Evolutionary conservation across 2,888 invertebrate genomes (phyloP).

Genomic region (Yponomeuta sedellus): DNA sequence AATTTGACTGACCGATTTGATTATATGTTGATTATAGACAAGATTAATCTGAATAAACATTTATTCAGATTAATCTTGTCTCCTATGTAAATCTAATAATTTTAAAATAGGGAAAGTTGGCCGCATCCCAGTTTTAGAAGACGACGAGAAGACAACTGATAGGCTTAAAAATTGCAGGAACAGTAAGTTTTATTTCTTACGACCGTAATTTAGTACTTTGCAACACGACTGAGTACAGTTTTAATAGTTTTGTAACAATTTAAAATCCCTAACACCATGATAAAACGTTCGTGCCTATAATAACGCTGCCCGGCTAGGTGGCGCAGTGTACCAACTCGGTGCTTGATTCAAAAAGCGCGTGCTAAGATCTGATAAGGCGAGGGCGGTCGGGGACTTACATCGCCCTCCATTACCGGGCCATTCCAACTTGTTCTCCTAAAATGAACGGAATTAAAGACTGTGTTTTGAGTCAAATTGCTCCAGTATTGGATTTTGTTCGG

Average conservation of each 20-base stretch:
- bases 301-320: not conserved
- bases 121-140: no score
- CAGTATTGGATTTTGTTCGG: not conserved
- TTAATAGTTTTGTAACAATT: not conserved
- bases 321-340: not conserved
- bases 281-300: not conserved
- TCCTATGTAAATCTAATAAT: no score
- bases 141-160: no score
- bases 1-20: no score
- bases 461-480: not conserved
- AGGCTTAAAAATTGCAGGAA: no score
- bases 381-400: conserved; percentile 2
- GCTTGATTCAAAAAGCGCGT: not conserved
- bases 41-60: no score
- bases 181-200: no score
- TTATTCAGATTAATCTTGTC: no score
- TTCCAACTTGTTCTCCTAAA: conserved; percentile 1
- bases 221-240: not conserved
- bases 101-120: no score
- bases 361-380: not conserved
- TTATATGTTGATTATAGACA: no score
- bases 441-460: not conserved
- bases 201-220: not conserved
- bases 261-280: not conserved
- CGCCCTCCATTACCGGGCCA: not conserved